These are phyloP conservation scores for Neomorphus geoffroyi DNA, from an alignment of 2,797 vertebrate species.

Conservation along the genomic window DNA sequence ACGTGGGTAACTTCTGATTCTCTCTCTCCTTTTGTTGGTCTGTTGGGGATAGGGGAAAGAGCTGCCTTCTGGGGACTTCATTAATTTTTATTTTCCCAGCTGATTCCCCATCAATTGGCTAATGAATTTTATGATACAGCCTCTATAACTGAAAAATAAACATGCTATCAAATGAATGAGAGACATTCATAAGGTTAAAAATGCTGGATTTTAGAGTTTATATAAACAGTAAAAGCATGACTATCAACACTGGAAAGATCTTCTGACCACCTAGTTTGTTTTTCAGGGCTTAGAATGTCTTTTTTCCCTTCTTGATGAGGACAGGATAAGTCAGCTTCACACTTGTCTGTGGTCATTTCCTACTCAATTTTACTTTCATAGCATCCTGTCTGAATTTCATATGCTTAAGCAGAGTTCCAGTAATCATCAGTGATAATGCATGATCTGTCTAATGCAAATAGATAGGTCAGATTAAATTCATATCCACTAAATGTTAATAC, in stretches of 20 bases:
- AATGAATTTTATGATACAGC: constrained; percentile 9
- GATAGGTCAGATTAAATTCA: constrained; percentile 28
- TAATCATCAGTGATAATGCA: constrained; percentile 19
- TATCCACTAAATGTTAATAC: constrained; percentile 1
- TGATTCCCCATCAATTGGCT: background rate
- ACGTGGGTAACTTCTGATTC: background rate
- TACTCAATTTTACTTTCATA: constrained; percentile 16
- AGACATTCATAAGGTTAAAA: background rate
- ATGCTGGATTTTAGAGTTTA: background rate
- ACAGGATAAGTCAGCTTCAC: background rate
- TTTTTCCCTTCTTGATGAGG: background rate
- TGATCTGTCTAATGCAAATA: background rate
- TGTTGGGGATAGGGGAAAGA: background rate
- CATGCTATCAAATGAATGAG: background rate
- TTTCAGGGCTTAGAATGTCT: background rate
- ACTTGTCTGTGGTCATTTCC: background rate
- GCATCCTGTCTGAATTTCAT: background rate
- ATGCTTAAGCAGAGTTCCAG: background rate
- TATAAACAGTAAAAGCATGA: background rate
- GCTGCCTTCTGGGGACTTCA: background rate
- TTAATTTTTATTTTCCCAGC: constrained; percentile 28
- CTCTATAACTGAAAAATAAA: background rate
- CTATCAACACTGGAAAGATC: background rate
- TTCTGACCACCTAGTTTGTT: background rate
- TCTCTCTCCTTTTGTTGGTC: background rate